phyloP scores from a whole-genome alignment of 2,888 invertebrate genomes.

The Drosophila borborema region DNA sequence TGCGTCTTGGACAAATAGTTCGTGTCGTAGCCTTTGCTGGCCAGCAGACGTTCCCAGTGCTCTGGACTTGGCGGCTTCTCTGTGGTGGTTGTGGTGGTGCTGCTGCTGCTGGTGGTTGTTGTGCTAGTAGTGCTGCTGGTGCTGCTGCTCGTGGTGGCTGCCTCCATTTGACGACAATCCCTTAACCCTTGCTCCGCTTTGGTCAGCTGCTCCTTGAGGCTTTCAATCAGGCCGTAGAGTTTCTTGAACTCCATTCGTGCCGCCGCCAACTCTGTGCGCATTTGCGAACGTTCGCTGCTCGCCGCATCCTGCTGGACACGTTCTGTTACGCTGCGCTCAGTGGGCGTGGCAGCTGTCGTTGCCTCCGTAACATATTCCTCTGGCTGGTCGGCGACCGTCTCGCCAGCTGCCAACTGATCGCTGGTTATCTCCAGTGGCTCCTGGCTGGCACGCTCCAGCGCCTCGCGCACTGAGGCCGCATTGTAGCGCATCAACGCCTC shows the following conservation, averaged over 20 bases:
- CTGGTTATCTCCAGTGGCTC: constrained; percentile 75
- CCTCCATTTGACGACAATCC: constrained; percentile 17
- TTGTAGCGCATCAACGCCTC: constrained; percentile 83
- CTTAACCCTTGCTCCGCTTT: constrained; percentile 32
- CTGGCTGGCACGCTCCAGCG: constrained; percentile 73
- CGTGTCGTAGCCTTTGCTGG: constrained; percentile 73
- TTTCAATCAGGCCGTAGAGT: constrained; percentile 39
- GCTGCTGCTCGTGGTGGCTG: not conserved
- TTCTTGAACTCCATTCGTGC: constrained; percentile 40
- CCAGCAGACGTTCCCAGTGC: constrained; percentile 67
- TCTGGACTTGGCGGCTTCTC: constrained; percentile 4
- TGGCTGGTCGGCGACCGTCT: not conserved
- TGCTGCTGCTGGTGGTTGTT: not conserved
- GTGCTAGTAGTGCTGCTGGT: constrained; percentile 14
- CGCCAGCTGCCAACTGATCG: constrained; percentile 44
- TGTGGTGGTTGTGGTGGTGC: constrained; percentile 21
- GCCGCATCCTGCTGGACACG: constrained; percentile 7
- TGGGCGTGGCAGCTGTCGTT: not conserved
- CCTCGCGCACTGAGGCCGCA: constrained; percentile 81
- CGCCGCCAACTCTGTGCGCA: constrained; percentile 21
- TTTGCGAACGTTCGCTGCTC: not conserved
- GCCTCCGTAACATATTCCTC: constrained; percentile 10
- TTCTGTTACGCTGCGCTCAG: constrained; percentile 3
- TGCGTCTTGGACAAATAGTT: constrained; percentile 64
- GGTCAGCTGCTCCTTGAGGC: constrained; percentile 35